Evolutionary conservation across 2,797 vertebrate species (phyloP).

Genomic region (Lates japonicus): DNA sequence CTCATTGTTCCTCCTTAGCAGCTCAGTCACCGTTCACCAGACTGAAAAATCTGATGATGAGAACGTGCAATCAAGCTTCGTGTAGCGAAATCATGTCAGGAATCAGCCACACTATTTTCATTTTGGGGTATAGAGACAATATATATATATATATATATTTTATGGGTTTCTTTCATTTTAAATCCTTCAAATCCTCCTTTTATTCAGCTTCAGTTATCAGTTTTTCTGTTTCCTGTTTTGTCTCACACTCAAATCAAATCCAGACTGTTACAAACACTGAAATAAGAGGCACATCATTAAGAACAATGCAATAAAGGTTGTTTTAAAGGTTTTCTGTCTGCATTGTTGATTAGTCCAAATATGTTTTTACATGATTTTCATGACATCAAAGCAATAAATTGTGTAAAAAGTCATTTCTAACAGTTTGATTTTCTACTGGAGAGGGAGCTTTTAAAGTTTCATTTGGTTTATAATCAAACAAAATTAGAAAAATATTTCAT

Average conservation of each 20-base stretch:
- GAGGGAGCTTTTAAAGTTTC: background rate
- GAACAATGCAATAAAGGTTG: constrained; percentile 64
- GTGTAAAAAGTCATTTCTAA: constrained; percentile 27
- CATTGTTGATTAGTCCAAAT: constrained; percentile 9
- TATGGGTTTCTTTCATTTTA: constrained; percentile 1
- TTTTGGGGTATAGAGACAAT: background rate
- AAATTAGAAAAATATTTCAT: background rate
- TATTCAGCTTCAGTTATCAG: background rate
- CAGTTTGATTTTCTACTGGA: background rate
- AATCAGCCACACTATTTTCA: constrained; percentile 6
- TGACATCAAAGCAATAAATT: constrained; percentile 58
- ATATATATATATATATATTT: background rate
- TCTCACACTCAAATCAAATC: constrained; percentile 4
- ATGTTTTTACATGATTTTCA: constrained; percentile 21
- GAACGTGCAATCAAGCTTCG: constrained; percentile 24
- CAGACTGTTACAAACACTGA: constrained; percentile 28
- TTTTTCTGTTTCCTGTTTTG: background rate
- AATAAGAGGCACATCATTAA: constrained; percentile 5
- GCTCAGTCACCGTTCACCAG: background rate
- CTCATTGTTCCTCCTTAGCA: constrained; percentile 73
- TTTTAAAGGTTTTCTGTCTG: constrained; percentile 34
- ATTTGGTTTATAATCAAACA: background rate
- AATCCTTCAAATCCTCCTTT: constrained; percentile 8
- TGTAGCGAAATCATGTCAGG: constrained; percentile 23
- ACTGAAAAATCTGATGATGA: constrained; percentile 10